These are phyloP conservation scores for Apostichopus japonicus DNA, from an alignment of 35 echinoderm and acorn worm species.

Conservation along the genomic window DNA sequence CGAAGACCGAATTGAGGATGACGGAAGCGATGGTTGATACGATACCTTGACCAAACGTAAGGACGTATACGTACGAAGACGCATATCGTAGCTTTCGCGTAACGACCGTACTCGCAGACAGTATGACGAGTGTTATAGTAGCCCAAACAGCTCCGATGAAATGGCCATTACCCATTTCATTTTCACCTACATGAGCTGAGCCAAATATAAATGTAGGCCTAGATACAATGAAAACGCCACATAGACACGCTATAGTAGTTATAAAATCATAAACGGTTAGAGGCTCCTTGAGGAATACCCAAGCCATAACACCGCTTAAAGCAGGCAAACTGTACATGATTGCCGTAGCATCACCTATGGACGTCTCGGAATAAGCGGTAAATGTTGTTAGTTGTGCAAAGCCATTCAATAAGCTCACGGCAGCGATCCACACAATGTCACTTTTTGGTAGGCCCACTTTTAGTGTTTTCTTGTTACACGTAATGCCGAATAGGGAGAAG, in stretches of 20 bases:
- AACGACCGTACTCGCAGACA: not conserved
- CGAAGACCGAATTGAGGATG: not conserved
- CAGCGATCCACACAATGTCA: not conserved
- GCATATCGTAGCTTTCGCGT: not conserved
- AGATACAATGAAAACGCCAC: conserved; percentile 26
- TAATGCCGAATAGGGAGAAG: not conserved
- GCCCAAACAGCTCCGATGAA: conserved; percentile 15
- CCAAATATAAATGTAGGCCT: conserved; percentile 33
- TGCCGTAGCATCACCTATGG: conserved; percentile 37
- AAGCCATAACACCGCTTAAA: conserved; percentile 38
- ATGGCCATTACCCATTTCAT: not conserved
- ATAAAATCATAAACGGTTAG: conserved; percentile 32
- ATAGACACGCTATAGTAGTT: not conserved
- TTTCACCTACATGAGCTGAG: not conserved
- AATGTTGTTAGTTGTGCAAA: not conserved
- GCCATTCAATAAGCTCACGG: not conserved
- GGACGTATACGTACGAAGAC: not conserved
- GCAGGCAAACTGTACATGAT: conserved; percentile 34
- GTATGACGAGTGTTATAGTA: not conserved
- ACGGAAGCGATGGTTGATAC: not conserved
- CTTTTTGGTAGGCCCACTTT: not conserved
- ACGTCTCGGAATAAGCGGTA: not conserved
- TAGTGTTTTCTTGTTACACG: not conserved
- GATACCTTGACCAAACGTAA: not conserved
- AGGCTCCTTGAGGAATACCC: conserved; percentile 40